Percentiles rank a stretch among this genome's conserved stretches.
Conservation (phyloP, 2,888 invertebrate genomes). For the Lamellibrachia columna region DNA sequence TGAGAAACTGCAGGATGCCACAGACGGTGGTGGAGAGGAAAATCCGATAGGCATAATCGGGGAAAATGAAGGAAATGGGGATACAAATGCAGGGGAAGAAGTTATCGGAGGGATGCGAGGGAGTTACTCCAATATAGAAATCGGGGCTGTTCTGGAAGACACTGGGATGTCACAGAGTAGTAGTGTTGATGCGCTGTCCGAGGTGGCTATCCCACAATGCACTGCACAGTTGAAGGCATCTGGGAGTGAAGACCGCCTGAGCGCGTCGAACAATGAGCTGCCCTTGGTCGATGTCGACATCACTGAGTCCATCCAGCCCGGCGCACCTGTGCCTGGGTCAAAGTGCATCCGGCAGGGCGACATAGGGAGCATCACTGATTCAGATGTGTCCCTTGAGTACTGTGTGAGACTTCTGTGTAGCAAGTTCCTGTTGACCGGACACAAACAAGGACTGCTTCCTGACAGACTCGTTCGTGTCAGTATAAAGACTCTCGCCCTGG, state of each 20-base stretch:
- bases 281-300: slow-evolving; percentile 30
- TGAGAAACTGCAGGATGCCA: not conserved
- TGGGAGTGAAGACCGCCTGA: slow-evolving; percentile 17
- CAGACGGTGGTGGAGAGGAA: not conserved
- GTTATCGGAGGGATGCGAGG: slow-evolving; percentile 7
- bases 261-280: not conserved
- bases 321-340: not conserved
- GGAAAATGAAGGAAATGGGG: not conserved
- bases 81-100: not conserved
- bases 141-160: slow-evolving; percentile 58
- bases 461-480: slow-evolving; percentile 86
- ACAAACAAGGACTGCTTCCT: slow-evolving; percentile 71
- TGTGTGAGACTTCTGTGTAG: slow-evolving; percentile 79
- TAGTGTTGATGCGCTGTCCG: slow-evolving; percentile 57
- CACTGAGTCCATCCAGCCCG: slow-evolving; percentile 27
- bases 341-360: slow-evolving; percentile 32
- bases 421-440: slow-evolving; percentile 75
- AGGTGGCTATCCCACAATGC: slow-evolving; percentile 43
- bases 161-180: slow-evolving; percentile 54
- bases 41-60: not conserved
- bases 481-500: slow-evolving; percentile 87
- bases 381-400: slow-evolving; percentile 75
- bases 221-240: not conserved
- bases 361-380: slow-evolving; percentile 73
- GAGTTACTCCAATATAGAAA: slow-evolving; percentile 61